Conservation (phyloP, 2,888 invertebrate species). For the Catocala nupta region DNA sequence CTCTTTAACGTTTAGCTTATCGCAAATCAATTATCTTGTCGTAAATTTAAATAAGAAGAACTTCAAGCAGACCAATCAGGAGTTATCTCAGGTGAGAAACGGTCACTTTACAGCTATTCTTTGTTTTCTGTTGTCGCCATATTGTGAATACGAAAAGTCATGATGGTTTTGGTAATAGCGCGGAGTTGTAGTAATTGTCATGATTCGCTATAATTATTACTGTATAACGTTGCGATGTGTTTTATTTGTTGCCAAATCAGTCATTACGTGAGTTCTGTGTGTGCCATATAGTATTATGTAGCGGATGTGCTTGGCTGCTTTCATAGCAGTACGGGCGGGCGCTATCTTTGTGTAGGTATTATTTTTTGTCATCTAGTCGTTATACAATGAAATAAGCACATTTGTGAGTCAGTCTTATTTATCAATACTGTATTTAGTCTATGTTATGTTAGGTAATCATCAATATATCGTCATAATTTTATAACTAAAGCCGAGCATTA, state of each 20-base stretch:
- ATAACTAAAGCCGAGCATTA: no score
- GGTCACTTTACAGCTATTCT: slow-evolving; percentile 59
- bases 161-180: slow-evolving; percentile 50
- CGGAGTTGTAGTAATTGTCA: slow-evolving; percentile 37
- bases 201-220: slow-evolving; percentile 40
- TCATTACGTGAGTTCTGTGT: slow-evolving; percentile 37
- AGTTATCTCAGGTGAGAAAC: slow-evolving; percentile 94
- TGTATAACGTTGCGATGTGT: slow-evolving; percentile 39
- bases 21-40: slow-evolving; percentile 99
- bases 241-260: slow-evolving; percentile 49
- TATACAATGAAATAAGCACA: neutral
- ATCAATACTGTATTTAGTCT: neutral
- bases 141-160: slow-evolving; percentile 73
- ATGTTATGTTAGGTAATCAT: neutral
- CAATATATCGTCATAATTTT: neutral
- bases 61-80: slow-evolving; percentile 95
- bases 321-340: slow-evolving; percentile 7
- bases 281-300: slow-evolving; percentile 24
- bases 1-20: slow-evolving; percentile 99
- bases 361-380: neutral
- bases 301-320: slow-evolving; percentile 35
- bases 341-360: slow-evolving; percentile 9
- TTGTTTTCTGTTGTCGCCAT: slow-evolving; percentile 84
- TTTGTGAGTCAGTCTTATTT: neutral
- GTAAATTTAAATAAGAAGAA: slow-evolving; percentile 98